Evolutionary conservation across 1,140 invertebrate genomes (phyloP), one percentile per base, ranked within the genome.

Genomic region (Drosophila jambulina): DNA sequence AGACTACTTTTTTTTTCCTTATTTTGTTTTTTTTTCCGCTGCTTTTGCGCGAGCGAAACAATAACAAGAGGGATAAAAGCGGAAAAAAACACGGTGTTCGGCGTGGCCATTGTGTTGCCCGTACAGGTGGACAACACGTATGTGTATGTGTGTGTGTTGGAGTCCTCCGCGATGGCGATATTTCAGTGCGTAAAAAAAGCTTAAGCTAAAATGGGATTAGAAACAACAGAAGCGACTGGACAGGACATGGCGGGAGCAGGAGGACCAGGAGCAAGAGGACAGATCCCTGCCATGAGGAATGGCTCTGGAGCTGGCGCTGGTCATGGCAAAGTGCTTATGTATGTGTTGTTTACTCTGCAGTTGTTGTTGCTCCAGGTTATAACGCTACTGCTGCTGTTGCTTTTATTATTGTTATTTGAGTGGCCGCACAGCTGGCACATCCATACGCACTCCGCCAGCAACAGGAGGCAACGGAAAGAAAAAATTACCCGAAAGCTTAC

Each of bases 121-220:
- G 67, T 68, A 70, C 67, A 70, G 67, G 67, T 68, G 64, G 43
- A 40, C 51, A 1, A 10, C 13, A 34, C 12, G 49, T 32, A 12
- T 32, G 27, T 15, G 23, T 25, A 13, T 46, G 15, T 4, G n/a
- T 19, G 21, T 25, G 45, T 46, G 23, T 48, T 19, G 40, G 69
- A 38, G 49, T 69, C n/a, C 25, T 25, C 5, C 32, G 48, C 45
- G 67, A 58, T 42, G 43, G 64, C 53, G 69, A 79, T 78, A 70
- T 71, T 82, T 49, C 65, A 49, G 65, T 82, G 71, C 46, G 76
- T 70, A 78, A 88, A 63, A 85, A 87, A 87, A 78, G 78, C 84
- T 88, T 90, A 71, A 90, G 84, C 84, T 69, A 84, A 84, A 88
- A 90, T 88, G 85, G 85, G 81, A 88, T 90, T 90, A 90, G 72